Percentiles rank a stretch among this genome's conserved stretches.
phyloP scores from a whole-genome alignment of 2,113 vertebrate species.

The Laterallus jamaicensis region DNA sequence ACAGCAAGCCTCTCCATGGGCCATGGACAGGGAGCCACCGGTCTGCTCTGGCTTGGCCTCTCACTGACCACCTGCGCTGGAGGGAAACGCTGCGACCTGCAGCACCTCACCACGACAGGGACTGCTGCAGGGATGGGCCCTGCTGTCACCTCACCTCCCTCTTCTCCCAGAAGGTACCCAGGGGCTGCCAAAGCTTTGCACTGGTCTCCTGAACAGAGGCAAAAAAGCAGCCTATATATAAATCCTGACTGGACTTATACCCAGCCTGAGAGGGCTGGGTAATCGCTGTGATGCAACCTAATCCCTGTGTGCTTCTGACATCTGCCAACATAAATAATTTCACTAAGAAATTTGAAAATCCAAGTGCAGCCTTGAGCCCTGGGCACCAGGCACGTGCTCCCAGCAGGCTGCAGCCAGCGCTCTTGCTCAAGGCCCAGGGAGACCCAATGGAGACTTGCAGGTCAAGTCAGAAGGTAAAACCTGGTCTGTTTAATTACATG shows the following conservation, averaged over 20 bases:
- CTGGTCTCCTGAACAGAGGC: background rate
- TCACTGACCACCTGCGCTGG: fast-evolving
- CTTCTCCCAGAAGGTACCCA: background rate
- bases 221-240: constrained; percentile 17
- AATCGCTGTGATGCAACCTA: background rate
- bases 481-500: background rate
- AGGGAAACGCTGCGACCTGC: background rate
- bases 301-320: background rate
- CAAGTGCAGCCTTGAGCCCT: background rate
- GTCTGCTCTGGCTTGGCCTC: background rate
- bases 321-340: constrained; percentile 54
- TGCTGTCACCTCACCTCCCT: background rate
- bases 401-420: background rate
- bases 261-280: background rate
- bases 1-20: background rate
- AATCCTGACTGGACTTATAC: background rate
- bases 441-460: background rate
- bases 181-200: background rate
- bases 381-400: background rate
- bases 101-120: fast-evolving
- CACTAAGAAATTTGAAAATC: background rate
- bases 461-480: background rate
- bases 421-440: background rate
- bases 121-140: too few species aligned
- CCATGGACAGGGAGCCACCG: background rate